A percentile compares a stretch with the other conserved stretches of the same genome.
Conservation (phyloP, 2,888 invertebrate species). For the Hydrotaea diabolus region DNA sequence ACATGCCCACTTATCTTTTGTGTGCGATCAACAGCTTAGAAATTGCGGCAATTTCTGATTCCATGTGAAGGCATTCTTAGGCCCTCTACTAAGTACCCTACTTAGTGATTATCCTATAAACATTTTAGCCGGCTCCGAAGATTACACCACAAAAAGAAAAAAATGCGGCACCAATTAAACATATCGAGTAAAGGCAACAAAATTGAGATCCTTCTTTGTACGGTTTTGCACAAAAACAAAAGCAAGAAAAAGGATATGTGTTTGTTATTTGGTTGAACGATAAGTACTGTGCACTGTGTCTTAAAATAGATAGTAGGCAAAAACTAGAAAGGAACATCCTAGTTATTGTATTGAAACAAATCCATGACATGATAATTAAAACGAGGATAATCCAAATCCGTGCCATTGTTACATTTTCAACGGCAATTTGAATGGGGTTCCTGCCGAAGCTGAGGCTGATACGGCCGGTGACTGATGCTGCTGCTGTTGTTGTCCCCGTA, state of each 20-base stretch:
- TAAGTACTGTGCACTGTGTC: no score
- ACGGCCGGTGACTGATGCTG: no score
- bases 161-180: constrained; percentile 31
- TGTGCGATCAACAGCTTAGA: not conserved
- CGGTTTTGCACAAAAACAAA: not conserved
- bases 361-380: constrained; percentile 67
- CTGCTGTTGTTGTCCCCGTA: not conserved
- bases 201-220: constrained; percentile 3
- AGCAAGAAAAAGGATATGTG: not conserved
- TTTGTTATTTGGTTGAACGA: no score
- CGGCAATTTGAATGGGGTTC: constrained; percentile 16
- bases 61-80: not conserved
- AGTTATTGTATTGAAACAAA: constrained; percentile 58
- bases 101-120: constrained; percentile 34
- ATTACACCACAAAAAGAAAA: not conserved
- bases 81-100: constrained; percentile 2
- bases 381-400: constrained; percentile 67
- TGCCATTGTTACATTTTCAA: constrained; percentile 53
- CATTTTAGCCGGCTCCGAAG: not conserved
- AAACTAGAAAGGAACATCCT: constrained; percentile 48
- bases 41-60: not conserved
- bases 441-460: constrained; percentile 2
- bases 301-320: not conserved
- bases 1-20: not conserved
- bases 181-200: not conserved